These are phyloP conservation scores for Podabrus alpinus DNA, from an alignment of 2,888 invertebrate genomes.

Conservation along the genomic window DNA sequence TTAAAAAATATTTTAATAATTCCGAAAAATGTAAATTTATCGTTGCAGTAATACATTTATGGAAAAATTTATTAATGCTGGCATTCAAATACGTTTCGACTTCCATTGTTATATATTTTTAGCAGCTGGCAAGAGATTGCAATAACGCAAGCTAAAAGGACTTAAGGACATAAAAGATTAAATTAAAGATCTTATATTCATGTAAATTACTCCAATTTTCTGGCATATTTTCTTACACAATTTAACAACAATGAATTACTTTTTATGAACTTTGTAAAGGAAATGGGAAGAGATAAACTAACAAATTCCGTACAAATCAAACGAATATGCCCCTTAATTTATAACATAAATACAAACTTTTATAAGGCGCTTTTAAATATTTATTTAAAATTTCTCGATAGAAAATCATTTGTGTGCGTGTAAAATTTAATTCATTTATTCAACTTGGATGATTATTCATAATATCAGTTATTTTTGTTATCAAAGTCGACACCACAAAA, in stretches of 20 bases:
- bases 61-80: background rate
- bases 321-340: background rate
- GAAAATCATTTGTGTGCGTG: background rate
- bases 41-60: background rate
- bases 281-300: background rate
- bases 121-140: slow-evolving; percentile 8
- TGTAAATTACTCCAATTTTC: slow-evolving; percentile 30
- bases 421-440: background rate
- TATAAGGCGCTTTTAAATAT: background rate
- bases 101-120: background rate
- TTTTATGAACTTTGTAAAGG: slow-evolving; percentile 2
- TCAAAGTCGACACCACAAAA: background rate
- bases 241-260: slow-evolving; percentile 9
- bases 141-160: slow-evolving; percentile 16
- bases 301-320: background rate
- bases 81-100: background rate
- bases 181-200: slow-evolving; percentile 17
- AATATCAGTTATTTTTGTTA: background rate
- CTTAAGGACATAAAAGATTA: slow-evolving; percentile 7
- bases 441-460: background rate
- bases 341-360: too few species aligned
- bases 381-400: background rate
- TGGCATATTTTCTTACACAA: slow-evolving; percentile 31
- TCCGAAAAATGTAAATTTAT: background rate
- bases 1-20: background rate